Evolutionary conservation across 2,888 invertebrate species (phyloP), one percentile per base, ranked within the genome.

Genomic region (Chrysodeixis includens): DNA sequence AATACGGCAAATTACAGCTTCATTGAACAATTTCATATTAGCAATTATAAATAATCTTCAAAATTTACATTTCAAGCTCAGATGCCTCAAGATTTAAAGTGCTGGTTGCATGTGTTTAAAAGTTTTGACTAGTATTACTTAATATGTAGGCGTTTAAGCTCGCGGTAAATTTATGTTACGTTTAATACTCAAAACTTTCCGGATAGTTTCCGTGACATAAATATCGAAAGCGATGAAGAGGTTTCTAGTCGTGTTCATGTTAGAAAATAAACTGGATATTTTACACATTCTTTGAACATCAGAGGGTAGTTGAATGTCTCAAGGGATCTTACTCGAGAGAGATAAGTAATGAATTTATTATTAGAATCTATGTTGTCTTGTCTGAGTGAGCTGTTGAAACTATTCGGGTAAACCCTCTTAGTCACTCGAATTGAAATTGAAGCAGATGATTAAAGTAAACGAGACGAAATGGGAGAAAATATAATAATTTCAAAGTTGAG

Each of bases 161-260:
- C 46, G 16, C 16, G 16, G 18, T 49, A 20, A 46, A 46, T 3
- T 35, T 35, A 35, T 20, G 20, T 20, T 6, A 16, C 16, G 30
- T 46, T 46, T 40, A 52, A 30, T 26, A 56, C 68, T 74, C 22
- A 40, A 77, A 77, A 68, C 54, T 74, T 73, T 62, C 44, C 26
- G 52, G 59, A 74, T 63, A 74, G 74, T 77, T 74, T 53, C 62
- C 40, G 46, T 57, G 51, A 61, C 51, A 68, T 73, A 73, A 73
- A 73, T 73, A 68, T 77, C 59, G 69, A 55, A 35, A 44, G 26
- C 53, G 51, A 63, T 58, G 63, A 69, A 68, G 78, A 51, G 78
- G 60, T 68, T 74, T 74, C 51, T 52, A 62, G 54, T 74, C 74
- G 60, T 68, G 51, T 62, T n/a, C 56, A 77, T 26, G 26, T 26